These are phyloP conservation scores for Okamejei kenojei DNA, from an alignment of 2,797 vertebrate genomes.

Conservation along the genomic window DNA sequence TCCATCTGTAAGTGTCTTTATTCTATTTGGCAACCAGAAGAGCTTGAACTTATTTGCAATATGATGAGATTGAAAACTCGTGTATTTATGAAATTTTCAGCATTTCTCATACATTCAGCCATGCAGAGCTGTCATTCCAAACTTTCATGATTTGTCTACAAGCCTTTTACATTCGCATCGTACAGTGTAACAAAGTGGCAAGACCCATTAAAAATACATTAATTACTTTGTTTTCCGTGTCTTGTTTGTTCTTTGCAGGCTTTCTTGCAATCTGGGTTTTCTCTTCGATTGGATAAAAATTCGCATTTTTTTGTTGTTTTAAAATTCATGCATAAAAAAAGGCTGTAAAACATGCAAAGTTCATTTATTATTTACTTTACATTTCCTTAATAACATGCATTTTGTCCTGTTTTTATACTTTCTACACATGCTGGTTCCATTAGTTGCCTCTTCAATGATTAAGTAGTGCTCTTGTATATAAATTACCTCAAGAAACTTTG, in stretches of 20 bases:
- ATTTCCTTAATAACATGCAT: conserved; percentile 66
- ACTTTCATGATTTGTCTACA: conserved; percentile 38
- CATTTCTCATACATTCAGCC: conserved; percentile 31
- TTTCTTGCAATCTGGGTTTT: conserved; percentile 46
- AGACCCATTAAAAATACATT: conserved; percentile 64
- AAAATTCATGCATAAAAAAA: conserved; percentile 73
- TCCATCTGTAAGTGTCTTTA: conserved; percentile 22
- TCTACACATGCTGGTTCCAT: conserved; percentile 79
- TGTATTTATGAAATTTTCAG: conserved; percentile 38
- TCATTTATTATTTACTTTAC: conserved; percentile 85
- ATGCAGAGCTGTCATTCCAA: conserved; percentile 35
- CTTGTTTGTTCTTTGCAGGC: conserved; percentile 40
- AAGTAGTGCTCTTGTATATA: conserved; percentile 69
- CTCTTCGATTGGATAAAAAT: conserved; percentile 51
- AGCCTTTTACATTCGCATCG: conserved; percentile 24
- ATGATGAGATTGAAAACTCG: conserved; percentile 31
- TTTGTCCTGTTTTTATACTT: conserved; percentile 61
- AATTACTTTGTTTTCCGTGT: conserved; percentile 45
- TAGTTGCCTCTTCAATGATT: conserved; percentile 93
- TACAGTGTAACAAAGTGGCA: conserved; percentile 15
- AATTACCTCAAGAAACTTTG: conserved; percentile 48
- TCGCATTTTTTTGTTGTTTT: conserved; percentile 49
- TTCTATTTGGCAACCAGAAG: conserved; percentile 33
- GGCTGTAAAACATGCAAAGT: conserved; percentile 63
- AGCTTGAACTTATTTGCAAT: conserved; percentile 24